Percentiles rank a stretch among this genome's conserved stretches.
Conservation (phyloP, 2,797 vertebrate genomes). For the Aeoliscus strigatus region DNA sequence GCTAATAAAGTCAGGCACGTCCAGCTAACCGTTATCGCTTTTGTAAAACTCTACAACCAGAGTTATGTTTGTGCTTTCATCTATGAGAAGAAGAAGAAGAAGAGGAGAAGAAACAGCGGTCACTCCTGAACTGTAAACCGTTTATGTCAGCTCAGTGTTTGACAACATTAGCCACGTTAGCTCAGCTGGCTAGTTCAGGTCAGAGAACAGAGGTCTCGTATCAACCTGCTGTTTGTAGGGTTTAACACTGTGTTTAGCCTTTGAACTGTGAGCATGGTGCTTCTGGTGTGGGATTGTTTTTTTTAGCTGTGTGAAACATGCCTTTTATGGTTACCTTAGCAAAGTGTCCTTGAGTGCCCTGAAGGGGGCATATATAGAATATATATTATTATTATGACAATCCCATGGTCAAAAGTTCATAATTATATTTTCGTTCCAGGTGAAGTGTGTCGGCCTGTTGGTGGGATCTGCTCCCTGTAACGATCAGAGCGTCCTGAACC, state of each 20-base stretch:
- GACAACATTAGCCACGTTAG: conserved; percentile 26
- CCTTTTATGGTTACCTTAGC: too few relatives aligned
- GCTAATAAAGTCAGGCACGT: background rate
- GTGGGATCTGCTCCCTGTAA: conserved; percentile 1
- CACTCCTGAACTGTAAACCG: fast-evolving
- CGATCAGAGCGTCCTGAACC: conserved; percentile 51
- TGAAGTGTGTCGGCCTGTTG: conserved; percentile 7
- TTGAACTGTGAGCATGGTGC: too few relatives aligned
- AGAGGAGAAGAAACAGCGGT: background rate
- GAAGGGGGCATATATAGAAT: too few relatives aligned
- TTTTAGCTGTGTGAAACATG: too few relatives aligned
- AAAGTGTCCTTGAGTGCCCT: too few relatives aligned
- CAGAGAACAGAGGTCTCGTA: conserved; percentile 1
- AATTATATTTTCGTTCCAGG: conserved; percentile 40
- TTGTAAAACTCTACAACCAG: background rate
- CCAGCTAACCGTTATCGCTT: conserved; percentile 1
- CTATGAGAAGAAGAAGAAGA: background rate
- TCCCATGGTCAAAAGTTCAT: background rate
- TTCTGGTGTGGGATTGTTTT: too few relatives aligned
- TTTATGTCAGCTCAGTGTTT: background rate
- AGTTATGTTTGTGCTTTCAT: background rate
- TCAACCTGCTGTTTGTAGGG: conserved; percentile 22
- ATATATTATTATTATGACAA: too few relatives aligned
- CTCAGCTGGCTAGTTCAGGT: conserved; percentile 23
- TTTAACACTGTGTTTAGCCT: background rate